phyloP scores from a whole-genome alignment of 64 coral and sea anemone species.

The Stichodactyla mertensii region DNA sequence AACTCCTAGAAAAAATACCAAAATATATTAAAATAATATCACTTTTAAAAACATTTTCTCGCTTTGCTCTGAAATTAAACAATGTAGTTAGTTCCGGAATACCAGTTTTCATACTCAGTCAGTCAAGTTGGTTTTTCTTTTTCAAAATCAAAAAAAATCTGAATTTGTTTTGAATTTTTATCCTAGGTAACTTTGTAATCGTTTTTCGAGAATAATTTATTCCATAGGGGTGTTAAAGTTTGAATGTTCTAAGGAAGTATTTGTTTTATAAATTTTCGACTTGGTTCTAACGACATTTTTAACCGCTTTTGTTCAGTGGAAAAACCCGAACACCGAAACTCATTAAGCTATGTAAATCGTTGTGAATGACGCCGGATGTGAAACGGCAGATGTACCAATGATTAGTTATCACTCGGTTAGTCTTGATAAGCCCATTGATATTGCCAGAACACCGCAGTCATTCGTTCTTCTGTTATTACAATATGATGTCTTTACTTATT shows the following conservation, averaged over 20 bases:
- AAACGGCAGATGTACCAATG: not conserved
- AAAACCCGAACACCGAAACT: not conserved
- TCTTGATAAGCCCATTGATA: not conserved
- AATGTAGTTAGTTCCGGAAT: too few relatives aligned
- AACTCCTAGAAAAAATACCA: too few relatives aligned
- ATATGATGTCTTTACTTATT: not conserved
- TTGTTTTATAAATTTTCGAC: not conserved
- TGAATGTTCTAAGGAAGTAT: too few relatives aligned
- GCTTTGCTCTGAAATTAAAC: too few relatives aligned
- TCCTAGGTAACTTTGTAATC: too few relatives aligned
- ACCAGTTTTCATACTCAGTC: too few relatives aligned
- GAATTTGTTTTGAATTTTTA: not conserved
- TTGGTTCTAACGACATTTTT: not conserved
- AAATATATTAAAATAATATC: too few relatives aligned
- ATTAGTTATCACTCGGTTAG: not conserved
- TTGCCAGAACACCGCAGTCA: not conserved
- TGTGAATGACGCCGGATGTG: not conserved
- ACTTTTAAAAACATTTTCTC: too few relatives aligned
- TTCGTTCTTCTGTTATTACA: not conserved
- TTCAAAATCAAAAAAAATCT: not conserved
- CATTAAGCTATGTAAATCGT: not conserved
- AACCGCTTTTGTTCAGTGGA: not conserved
- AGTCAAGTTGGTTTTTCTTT: not conserved
- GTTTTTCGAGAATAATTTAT: too few relatives aligned
- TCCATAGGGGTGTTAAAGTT: too few relatives aligned